A percentile compares a stretch with the other conserved stretches of the same genome.
Conservation (phyloP, 2,797 vertebrate species). For the Melanotaenia maccullochi region DNA sequence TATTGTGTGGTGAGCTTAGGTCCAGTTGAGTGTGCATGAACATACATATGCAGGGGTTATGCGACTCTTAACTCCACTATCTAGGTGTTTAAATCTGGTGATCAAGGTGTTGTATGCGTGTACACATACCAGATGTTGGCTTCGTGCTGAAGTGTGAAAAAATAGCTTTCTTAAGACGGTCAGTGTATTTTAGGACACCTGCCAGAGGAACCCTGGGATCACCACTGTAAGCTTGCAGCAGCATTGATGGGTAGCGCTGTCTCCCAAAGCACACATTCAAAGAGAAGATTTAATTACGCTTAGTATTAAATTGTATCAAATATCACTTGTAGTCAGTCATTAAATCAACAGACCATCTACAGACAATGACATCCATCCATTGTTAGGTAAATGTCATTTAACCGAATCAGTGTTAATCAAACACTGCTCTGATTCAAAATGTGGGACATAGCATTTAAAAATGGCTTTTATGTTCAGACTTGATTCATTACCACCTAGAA, state of each 20-base stretch:
- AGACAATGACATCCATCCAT: neutral
- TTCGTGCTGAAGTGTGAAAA: constrained; percentile 66
- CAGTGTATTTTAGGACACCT: constrained; percentile 86
- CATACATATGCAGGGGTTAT: too few relatives aligned
- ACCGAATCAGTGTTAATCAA: neutral
- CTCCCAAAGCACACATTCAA: constrained; percentile 24
- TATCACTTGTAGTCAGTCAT: neutral
- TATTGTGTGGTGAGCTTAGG: too few relatives aligned
- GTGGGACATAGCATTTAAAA: neutral
- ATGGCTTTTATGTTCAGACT: neutral
- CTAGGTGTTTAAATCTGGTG: too few relatives aligned
- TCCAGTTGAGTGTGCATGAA: too few relatives aligned
- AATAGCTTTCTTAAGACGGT: constrained; percentile 84
- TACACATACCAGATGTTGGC: constrained; percentile 65
- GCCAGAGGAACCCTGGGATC: constrained; percentile 87
- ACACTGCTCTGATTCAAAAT: neutral
- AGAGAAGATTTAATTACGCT: neutral
- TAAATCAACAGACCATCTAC: neutral
- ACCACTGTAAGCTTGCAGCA: constrained; percentile 89
- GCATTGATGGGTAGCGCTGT: constrained; percentile 91
- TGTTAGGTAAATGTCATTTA: neutral
- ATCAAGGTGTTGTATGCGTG: neutral
- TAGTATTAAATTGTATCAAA: neutral
- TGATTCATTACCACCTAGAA: neutral
- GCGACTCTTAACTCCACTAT: too few relatives aligned